These are phyloP conservation scores for Muschampia plurimacula DNA, from an alignment of 2,888 invertebrate species.

Conservation along the genomic window DNA sequence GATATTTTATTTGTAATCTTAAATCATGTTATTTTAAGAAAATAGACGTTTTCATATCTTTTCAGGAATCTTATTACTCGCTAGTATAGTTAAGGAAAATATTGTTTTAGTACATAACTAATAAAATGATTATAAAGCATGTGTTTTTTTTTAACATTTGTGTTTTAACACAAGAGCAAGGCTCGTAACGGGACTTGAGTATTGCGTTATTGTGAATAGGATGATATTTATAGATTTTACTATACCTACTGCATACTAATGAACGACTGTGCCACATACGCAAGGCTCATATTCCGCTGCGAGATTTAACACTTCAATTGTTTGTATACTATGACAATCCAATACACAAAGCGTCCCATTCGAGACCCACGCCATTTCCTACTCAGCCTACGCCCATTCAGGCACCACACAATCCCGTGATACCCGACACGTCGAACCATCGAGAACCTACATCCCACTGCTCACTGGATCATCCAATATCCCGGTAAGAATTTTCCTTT, in stretches of 20 bases:
- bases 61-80: conserved; percentile 80
- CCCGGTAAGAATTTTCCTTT: conserved; percentile 84
- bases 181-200: neutral
- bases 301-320: conserved; percentile 36
- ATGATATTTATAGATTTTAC: neutral
- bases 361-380: conserved; percentile 82
- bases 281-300: neutral
- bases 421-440: conserved; percentile 76
- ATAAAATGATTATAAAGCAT: conserved; percentile 73
- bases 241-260: neutral
- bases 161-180: neutral
- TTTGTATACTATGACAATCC: conserved; percentile 52
- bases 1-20: conserved; percentile 70
- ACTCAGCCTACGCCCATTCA: conserved; percentile 56
- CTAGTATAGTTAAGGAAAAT: conserved; percentile 82
- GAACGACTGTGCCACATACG: neutral
- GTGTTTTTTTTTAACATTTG: conserved; percentile 52
- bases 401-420: conserved; percentile 75
- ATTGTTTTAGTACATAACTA: conserved; percentile 78
- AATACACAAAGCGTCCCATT: conserved; percentile 69
- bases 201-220: neutral
- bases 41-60: conserved; percentile 73
- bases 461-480: conserved; percentile 81
- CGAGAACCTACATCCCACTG: conserved; percentile 82
- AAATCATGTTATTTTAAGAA: conserved; percentile 81